phyloP scores from a whole-genome alignment of 2,888 invertebrate genomes.

The Priocnemis perturbator region DNA sequence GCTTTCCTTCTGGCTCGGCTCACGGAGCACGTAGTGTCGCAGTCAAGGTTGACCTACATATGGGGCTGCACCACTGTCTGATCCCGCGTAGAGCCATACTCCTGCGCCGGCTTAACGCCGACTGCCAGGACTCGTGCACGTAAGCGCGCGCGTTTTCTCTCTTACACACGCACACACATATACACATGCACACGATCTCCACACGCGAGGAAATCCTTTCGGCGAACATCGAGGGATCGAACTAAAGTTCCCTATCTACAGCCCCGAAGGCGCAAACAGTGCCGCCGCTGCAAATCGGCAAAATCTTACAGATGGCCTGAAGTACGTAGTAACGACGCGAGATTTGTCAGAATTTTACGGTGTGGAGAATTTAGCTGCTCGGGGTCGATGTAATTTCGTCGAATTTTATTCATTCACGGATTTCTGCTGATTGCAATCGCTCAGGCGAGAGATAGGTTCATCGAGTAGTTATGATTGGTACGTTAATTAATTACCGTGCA shows the following conservation, averaged over 20 bases:
- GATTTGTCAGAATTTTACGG: constrained; percentile 6
- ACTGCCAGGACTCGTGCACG: constrained; percentile 34
- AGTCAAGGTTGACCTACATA: constrained; percentile 70
- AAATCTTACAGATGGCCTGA: constrained; percentile 27
- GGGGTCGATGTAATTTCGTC: too few relatives aligned
- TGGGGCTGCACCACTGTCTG: constrained; percentile 60
- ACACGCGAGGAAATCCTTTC: constrained; percentile 17
- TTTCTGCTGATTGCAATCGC: too few relatives aligned
- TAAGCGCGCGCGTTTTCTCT: constrained; percentile 21
- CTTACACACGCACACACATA: constrained; percentile 1
- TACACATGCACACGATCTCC: not conserved
- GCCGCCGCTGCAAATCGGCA: constrained; percentile 32
- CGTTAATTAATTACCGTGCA: too few relatives aligned
- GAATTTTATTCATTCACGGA: too few relatives aligned
- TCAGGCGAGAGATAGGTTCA: too few relatives aligned
- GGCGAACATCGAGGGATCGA: constrained; percentile 25
- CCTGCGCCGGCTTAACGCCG: constrained; percentile 42
- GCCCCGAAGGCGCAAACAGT: constrained; percentile 12
- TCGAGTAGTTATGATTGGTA: too few relatives aligned
- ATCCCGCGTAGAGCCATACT: constrained; percentile 41
- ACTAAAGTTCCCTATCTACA: constrained; percentile 10
- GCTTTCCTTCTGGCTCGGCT: constrained; percentile 51
- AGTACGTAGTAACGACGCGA: not conserved
- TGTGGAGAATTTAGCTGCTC: not conserved
- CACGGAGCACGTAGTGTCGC: constrained; percentile 70